Percentiles rank a stretch among this genome's conserved stretches.
These are phyloP conservation scores for Cisticola juncidis DNA, from an alignment of 2,113 vertebrate species.

Conservation along the genomic window DNA sequence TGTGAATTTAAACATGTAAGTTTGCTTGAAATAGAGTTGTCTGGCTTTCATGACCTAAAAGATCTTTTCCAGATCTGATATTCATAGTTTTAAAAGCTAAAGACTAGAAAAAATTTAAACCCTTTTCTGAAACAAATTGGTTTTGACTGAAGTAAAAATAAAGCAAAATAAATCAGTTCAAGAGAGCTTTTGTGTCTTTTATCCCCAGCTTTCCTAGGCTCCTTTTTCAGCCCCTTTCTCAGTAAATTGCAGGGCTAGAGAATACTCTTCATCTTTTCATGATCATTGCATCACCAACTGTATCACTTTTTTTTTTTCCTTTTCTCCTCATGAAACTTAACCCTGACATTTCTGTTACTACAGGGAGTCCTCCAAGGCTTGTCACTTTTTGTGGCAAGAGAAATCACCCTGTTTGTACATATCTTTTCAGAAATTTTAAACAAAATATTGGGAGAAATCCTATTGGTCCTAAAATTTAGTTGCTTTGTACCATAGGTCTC, in stretches of 20 bases:
- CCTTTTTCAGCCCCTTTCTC: neutral
- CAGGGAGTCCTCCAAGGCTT: neutral
- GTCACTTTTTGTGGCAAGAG: neutral
- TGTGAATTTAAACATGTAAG: neutral
- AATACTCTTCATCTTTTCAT: neutral
- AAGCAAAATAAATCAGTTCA: neutral
- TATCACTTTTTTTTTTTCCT: neutral
- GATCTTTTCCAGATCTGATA: neutral
- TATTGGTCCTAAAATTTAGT: neutral
- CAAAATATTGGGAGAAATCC: neutral
- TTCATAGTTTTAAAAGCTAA: neutral
- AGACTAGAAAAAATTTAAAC: neutral
- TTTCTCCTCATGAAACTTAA: neutral
- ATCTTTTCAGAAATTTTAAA: neutral
- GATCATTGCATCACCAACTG: neutral
- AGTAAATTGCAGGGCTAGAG: neutral
- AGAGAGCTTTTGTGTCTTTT: neutral
- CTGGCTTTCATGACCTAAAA: neutral
- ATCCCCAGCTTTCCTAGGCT: neutral
- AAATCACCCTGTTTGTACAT: neutral
- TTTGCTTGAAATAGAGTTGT: neutral
- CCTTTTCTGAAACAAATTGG: neutral
- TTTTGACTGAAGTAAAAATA: neutral
- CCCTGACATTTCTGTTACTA: neutral
- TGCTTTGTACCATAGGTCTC: rapidly evolving